Evolutionary conservation across 2,888 invertebrate species (phyloP).

Genomic region (Leptarthrus brevirostris): DNA sequence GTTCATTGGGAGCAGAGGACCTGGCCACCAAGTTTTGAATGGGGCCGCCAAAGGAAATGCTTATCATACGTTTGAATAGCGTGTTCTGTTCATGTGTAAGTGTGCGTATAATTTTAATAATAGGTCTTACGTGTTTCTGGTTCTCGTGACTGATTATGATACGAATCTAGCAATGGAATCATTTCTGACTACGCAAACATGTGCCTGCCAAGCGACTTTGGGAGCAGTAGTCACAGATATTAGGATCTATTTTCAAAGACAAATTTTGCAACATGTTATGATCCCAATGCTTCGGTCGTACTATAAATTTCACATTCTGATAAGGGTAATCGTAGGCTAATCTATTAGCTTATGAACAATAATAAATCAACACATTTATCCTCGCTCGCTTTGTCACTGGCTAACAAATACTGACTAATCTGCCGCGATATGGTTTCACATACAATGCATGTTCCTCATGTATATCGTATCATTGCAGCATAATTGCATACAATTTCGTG

Average conservation of each 20-base stretch:
- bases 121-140: conserved; percentile 54
- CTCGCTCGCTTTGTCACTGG: neutral
- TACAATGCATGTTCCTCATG: conserved; percentile 7
- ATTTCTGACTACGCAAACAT: conserved; percentile 48
- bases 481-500: conserved; percentile 51
- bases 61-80: conserved; percentile 18
- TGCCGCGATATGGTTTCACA: conserved; percentile 6
- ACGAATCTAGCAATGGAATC: conserved; percentile 51
- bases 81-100: conserved; percentile 32
- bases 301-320: conserved; percentile 3
- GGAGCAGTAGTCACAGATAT: neutral
- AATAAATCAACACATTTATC: too few relatives aligned
- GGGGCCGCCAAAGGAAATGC: conserved; percentile 2
- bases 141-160: conserved; percentile 55
- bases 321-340: conserved; percentile 20
- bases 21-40: neutral
- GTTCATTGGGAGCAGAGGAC: neutral
- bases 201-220: too few relatives aligned
- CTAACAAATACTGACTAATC: neutral
- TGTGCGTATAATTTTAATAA: conserved; percentile 55
- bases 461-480: conserved; percentile 47
- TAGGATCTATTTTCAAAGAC: conserved; percentile 2
- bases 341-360: conserved; percentile 41
- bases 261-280: conserved; percentile 20
- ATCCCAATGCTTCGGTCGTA: conserved; percentile 31